Evolutionary conservation across 53 echinoderm and acorn worm genomes (phyloP).

Genomic region (Echinarachnius parma): DNA sequence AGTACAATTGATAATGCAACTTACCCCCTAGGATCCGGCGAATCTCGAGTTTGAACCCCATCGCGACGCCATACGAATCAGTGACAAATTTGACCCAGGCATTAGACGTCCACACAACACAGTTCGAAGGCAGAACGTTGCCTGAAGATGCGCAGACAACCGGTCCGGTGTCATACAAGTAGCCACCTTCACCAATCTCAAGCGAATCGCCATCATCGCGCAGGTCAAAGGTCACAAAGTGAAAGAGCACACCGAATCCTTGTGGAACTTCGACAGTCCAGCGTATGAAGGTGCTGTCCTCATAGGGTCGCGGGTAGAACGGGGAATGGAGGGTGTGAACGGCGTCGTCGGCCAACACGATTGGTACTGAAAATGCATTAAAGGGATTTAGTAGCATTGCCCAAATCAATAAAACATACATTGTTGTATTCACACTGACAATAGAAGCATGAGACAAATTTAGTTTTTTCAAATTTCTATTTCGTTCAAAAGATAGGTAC

Average conservation of each 20-base stretch:
- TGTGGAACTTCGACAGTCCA: constrained; percentile 6
- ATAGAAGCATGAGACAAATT: no score
- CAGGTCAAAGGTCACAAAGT: constrained; percentile 2
- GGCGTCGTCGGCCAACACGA: background rate
- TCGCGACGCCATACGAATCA: constrained; percentile 1
- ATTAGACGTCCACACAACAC: background rate
- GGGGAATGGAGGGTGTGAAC: background rate
- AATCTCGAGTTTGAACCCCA: background rate
- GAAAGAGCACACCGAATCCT: constrained; percentile 1
- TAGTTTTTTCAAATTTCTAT: no score
- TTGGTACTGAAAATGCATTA: constrained; percentile 2
- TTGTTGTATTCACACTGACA: no score
- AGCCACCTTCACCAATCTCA: background rate
- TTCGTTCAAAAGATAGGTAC: no score
- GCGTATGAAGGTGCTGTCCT: constrained; percentile 14
- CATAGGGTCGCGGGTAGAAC: constrained; percentile 13
- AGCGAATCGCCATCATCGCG: constrained; percentile 1
- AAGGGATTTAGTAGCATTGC: no score
- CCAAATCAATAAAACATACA: no score
- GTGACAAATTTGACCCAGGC: constrained; percentile 10
- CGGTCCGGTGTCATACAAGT: background rate
- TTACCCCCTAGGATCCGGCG: constrained; percentile 2
- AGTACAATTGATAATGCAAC: no score
- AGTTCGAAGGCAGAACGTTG: background rate
- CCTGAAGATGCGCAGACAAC: background rate